phyloP scores from a whole-genome alignment of 2,113 vertebrate species.

The Melanerpes aurifrons region DNA sequence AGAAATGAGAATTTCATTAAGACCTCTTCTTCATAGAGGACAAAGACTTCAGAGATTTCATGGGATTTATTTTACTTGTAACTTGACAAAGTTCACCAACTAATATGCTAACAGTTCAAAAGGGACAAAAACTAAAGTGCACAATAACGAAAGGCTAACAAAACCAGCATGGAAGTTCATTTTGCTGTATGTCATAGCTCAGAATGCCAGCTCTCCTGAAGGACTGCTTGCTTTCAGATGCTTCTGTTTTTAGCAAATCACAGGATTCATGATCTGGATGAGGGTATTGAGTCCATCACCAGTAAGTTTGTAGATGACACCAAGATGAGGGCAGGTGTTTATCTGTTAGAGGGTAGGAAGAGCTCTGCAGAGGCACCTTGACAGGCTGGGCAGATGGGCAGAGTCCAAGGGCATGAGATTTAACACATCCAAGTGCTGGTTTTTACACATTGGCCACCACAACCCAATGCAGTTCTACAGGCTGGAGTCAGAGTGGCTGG shows the following conservation, averaged over 20 bases:
- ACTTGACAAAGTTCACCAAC: background rate
- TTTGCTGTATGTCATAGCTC: background rate
- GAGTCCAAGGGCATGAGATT: too few relatives aligned
- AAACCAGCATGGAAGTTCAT: background rate
- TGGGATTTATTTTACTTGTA: background rate
- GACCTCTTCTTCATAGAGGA: background rate
- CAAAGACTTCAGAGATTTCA: background rate
- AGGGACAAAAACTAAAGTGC: background rate
- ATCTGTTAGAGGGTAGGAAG: too few relatives aligned
- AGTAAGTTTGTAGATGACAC: too few relatives aligned
- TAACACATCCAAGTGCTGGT: too few relatives aligned
- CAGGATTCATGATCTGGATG: background rate
- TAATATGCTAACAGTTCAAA: background rate
- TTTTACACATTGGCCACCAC: too few relatives aligned
- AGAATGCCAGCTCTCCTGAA: background rate
- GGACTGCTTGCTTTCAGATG: fast-evolving
- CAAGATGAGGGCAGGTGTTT: too few relatives aligned
- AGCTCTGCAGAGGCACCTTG: too few relatives aligned
- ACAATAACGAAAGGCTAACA: background rate
- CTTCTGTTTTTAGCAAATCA: background rate
- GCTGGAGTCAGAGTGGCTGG: too few relatives aligned
- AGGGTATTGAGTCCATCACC: too few relatives aligned
- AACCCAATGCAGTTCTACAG: too few relatives aligned
- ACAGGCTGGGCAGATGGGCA: too few relatives aligned
- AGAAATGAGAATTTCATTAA: background rate